These are phyloP conservation scores for Dendroctonus ponderosae DNA, from an alignment of 1,140 invertebrate species.

Conservation along the genomic window DNA sequence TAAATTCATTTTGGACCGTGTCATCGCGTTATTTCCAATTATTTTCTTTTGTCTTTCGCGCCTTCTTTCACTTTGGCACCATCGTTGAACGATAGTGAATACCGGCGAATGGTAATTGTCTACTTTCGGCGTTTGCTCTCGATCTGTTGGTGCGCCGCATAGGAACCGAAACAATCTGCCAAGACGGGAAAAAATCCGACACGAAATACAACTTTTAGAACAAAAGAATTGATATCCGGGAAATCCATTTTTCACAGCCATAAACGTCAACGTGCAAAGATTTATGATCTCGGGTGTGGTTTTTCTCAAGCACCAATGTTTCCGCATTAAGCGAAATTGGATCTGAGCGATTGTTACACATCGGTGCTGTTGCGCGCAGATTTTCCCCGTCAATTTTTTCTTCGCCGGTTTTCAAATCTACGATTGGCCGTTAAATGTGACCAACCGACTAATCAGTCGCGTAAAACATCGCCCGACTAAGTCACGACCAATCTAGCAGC, in stretches of 20 bases:
- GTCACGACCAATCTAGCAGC: neutral
- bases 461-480: neutral
- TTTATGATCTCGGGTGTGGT: slow-evolving; percentile 17
- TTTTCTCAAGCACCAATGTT: slow-evolving; percentile 22
- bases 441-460: neutral
- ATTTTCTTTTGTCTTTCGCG: too few relatives aligned
- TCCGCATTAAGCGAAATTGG: slow-evolving; percentile 15
- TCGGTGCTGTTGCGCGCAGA: neutral
- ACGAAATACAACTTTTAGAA: slow-evolving; percentile 6
- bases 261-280: slow-evolving; percentile 7
- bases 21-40: slow-evolving; percentile 8
- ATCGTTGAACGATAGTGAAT: too few relatives aligned
- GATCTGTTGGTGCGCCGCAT: too few relatives aligned
- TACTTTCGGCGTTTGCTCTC: too few relatives aligned
- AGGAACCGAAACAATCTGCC: too few relatives aligned
- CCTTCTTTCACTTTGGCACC: too few relatives aligned
- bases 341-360: slow-evolving; percentile 6
- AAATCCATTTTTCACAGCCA: slow-evolving; percentile 18
- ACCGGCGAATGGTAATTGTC: too few relatives aligned
- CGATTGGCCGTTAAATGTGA: neutral
- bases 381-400: neutral
- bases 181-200: too few relatives aligned
- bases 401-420: neutral
- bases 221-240: slow-evolving; percentile 14
- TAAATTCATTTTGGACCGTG: slow-evolving; percentile 24